Conservation (phyloP, 2,888 invertebrate genomes). For the Andrena praecox region DNA sequence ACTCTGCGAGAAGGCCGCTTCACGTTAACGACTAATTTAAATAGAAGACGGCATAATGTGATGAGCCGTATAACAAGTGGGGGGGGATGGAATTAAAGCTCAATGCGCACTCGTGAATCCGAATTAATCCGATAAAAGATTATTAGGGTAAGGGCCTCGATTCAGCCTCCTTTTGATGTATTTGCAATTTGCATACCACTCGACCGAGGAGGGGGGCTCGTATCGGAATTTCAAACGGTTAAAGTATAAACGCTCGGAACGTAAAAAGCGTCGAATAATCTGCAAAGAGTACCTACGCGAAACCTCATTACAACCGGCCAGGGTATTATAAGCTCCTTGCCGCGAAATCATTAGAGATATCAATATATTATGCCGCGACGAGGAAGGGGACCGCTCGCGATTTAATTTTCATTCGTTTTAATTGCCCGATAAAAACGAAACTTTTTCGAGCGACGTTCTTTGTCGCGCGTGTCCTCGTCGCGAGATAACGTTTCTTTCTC, state of each 20-base stretch:
- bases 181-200: conserved; percentile 27
- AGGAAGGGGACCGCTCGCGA: background rate
- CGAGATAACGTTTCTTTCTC: conserved; percentile 8
- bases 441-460: background rate
- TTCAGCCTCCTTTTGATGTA: conserved; percentile 39
- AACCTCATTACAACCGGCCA: background rate
- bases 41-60: conserved; percentile 22
- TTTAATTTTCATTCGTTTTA: background rate
- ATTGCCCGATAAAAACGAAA: background rate
- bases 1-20: conserved; percentile 6
- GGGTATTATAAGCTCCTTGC: background rate
- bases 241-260: background rate
- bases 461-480: background rate
- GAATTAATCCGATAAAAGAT: conserved; percentile 42
- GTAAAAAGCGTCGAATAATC: conserved; percentile 2
- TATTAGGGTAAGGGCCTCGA: conserved; percentile 27
- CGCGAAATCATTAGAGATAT: background rate
- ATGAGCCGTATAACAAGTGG: conserved; percentile 28
- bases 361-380: no score
- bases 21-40: conserved; percentile 42
- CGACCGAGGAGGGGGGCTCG: background rate
- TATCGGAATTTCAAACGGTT: conserved; percentile 30
- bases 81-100: background rate
- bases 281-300: background rate
- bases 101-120: conserved; percentile 13